Base-by-base conservation (phyloP, 2,888 invertebrate species). In the Leptopilina myrica region DNA sequence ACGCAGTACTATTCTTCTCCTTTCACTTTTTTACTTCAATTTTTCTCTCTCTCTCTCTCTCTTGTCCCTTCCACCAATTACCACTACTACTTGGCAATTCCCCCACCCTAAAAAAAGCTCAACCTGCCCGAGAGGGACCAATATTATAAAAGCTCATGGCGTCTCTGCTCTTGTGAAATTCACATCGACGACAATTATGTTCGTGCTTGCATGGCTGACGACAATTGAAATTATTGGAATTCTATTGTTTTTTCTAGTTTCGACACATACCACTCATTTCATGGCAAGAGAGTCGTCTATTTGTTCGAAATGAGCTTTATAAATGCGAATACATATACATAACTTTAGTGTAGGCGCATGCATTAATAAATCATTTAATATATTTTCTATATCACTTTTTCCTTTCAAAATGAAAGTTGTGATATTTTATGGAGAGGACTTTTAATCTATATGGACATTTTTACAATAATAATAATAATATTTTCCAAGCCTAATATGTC, bases 151-250 rank as follows among this genome's bases (percentile, higher is more conserved):
- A 78, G 78, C 79, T 80, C 80, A 78, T 66, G 62, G 79, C 80
- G 78, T 78, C 69, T 78, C 49, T 49, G 49, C 49, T 80, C 76
- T 78, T 78, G 64, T 78, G 40, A 76, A 80, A 56, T 76, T 78
- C 78, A 64, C 78, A 77, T 78, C 59, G 76, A 8, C 78, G 77
- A 82, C 80, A 80, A 80, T 82, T 80, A 78, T 81, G 81, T 78
- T 79, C 80, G 79, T 77, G 81, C 80, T 83, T 81, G 83, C 83
- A 83, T 81, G 80, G 80, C 81, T 78, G 80, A 79, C 77, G 80
- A 81, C 80, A 80, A 79, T 81, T 78, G 81, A 81, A 73, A 80
- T 78, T 78, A 77, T 75, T 53, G 79, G 78, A 81, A 83, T 83
- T 80, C 81, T 81, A 81, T 81, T 80, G 81, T 80, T 73, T 73